These are phyloP conservation scores for Stenurella melanura DNA, from an alignment of 2,888 invertebrate genomes.

Conservation along the genomic window DNA sequence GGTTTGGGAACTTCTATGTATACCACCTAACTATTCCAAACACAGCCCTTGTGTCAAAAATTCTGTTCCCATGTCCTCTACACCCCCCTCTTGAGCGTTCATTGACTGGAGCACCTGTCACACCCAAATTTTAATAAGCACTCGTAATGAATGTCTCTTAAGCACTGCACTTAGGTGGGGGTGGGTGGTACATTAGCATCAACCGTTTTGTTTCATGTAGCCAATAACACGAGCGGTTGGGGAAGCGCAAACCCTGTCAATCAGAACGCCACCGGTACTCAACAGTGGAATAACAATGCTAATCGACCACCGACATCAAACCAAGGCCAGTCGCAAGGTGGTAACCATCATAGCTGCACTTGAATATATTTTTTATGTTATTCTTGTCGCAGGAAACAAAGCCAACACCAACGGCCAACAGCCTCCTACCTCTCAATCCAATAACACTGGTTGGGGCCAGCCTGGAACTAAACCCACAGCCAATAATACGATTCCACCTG, in stretches of 20 bases:
- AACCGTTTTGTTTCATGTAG: slow-evolving; percentile 56
- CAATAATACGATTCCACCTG: slow-evolving; percentile 61
- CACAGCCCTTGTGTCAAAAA: too few species aligned
- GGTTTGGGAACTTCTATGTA: too few species aligned
- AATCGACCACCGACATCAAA: slow-evolving; percentile 69
- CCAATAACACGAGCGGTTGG: slow-evolving; percentile 74
- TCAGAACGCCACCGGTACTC: slow-evolving; percentile 70
- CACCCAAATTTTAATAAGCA: neutral
- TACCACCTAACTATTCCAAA: too few species aligned
- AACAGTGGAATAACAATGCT: slow-evolving; percentile 72
- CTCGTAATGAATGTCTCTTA: neutral
- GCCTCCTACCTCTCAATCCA: slow-evolving; percentile 73
- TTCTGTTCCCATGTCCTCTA: too few species aligned
- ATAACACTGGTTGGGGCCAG: slow-evolving; percentile 70
- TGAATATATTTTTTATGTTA: slow-evolving; percentile 30
- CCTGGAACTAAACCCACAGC: slow-evolving; percentile 53
- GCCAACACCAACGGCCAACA: slow-evolving; percentile 73
- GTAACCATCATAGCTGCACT: slow-evolving; percentile 57
- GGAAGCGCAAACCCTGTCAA: slow-evolving; percentile 73
- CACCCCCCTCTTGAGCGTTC: too few species aligned
- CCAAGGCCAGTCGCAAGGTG: slow-evolving; percentile 69
- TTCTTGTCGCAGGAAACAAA: slow-evolving; percentile 67
- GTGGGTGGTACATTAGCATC: slow-evolving; percentile 52
- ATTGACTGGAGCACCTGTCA: too few species aligned
- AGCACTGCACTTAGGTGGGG: slow-evolving; percentile 29